These are phyloP conservation scores for Corbicula japonica DNA, from an alignment of 2,888 invertebrate species.

Conservation along the genomic window DNA sequence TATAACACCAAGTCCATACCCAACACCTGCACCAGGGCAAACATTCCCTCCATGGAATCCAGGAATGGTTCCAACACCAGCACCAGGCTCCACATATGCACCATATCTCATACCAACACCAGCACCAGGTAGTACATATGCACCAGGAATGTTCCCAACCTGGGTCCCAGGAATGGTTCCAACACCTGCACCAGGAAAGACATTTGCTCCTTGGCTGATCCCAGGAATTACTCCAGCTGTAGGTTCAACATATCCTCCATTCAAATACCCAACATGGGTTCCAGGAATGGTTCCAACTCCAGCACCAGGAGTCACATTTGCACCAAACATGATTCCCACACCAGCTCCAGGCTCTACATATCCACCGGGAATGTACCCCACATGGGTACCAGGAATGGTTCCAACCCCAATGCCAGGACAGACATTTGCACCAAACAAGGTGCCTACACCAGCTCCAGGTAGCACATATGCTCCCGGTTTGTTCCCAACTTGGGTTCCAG, in stretches of 20 bases:
- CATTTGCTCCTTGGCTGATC: slow-evolving; percentile 51
- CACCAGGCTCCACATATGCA: slow-evolving; percentile 63
- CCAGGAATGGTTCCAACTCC: slow-evolving; percentile 55
- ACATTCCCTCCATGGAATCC: slow-evolving; percentile 60
- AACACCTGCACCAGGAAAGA: slow-evolving; percentile 62
- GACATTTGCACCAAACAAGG: slow-evolving; percentile 65
- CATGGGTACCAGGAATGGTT: slow-evolving; percentile 67
- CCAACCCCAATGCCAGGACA: slow-evolving; percentile 69
- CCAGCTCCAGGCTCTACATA: slow-evolving; percentile 68
- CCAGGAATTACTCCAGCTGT: slow-evolving; percentile 60
- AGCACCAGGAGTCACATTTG: slow-evolving; percentile 67
- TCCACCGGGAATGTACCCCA: slow-evolving; percentile 63
- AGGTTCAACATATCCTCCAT: slow-evolving; percentile 60
- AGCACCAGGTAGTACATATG: slow-evolving; percentile 59
- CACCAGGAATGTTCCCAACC: slow-evolving; percentile 66
- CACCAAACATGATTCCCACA: slow-evolving; percentile 62
- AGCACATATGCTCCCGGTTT: slow-evolving; percentile 58
- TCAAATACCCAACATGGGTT: slow-evolving; percentile 38
- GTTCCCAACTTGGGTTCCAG: slow-evolving; percentile 66
- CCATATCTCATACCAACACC: slow-evolving; percentile 61
- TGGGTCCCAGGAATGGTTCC: slow-evolving; percentile 61
- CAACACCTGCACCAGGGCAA: slow-evolving; percentile 63
- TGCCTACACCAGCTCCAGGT: slow-evolving; percentile 66
- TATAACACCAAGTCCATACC: slow-evolving; percentile 37
- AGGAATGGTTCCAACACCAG: slow-evolving; percentile 65